Conservation (phyloP, 2,797 vertebrate genomes). For the Argentina silus region DNA sequence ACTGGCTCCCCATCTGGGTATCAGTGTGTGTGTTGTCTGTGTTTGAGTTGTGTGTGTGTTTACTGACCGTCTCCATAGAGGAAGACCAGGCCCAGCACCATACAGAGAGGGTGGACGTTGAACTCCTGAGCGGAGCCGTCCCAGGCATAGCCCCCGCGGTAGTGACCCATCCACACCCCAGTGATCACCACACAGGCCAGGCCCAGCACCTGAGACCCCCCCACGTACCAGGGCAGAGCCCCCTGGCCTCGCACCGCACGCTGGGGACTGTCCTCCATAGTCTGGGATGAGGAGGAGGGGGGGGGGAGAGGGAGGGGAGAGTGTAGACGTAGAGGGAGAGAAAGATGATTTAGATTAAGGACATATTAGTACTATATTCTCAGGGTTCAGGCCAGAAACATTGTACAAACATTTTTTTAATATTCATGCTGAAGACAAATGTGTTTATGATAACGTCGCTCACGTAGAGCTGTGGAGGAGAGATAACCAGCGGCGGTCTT, state of each 20-base stretch:
- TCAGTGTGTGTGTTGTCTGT: no score
- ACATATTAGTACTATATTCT: background rate
- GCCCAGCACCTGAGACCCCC: conserved; percentile 81
- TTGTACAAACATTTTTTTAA: background rate
- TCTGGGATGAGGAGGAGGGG: background rate
- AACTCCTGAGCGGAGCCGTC: conserved; percentile 73
- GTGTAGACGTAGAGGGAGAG: background rate
- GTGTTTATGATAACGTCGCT: background rate
- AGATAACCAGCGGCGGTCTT: background rate
- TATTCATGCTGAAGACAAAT: background rate
- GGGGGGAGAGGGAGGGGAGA: background rate
- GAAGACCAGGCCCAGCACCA: conserved; percentile 86
- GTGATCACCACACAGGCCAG: conserved; percentile 73
- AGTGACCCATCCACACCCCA: conserved; percentile 84
- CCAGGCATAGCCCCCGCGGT: conserved; percentile 84
- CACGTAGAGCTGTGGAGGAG: background rate
- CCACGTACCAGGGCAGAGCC: conserved; percentile 73
- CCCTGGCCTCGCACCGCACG: conserved; percentile 58
- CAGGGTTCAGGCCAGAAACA: background rate
- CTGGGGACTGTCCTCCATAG: conserved; percentile 66
- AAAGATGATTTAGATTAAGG: background rate
- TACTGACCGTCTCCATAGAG: conserved; percentile 78
- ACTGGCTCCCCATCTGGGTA: background rate
- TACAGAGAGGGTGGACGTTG: conserved; percentile 86
- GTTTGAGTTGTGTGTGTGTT: no score